phyloP scores from a whole-genome alignment of 2,113 vertebrate genomes.

The Lepus europaeus region DNA sequence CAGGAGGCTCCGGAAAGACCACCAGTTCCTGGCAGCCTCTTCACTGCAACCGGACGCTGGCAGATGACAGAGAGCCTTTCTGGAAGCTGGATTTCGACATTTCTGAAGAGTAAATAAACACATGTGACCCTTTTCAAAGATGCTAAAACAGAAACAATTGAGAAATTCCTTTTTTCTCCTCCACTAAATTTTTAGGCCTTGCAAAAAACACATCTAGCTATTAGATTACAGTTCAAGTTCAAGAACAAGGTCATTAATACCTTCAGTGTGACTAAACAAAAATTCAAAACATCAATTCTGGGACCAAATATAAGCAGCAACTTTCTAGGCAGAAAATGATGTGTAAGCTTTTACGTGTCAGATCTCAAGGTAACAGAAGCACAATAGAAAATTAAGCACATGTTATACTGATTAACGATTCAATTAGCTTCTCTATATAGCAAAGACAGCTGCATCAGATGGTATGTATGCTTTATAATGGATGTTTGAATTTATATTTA shows the following conservation, averaged over 20 bases:
- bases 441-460: slow-evolving; percentile 83
- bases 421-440: slow-evolving; percentile 79
- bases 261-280: not conserved
- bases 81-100: not conserved
- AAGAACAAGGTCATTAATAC: slow-evolving; percentile 13
- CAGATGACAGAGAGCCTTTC: not conserved
- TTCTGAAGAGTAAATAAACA: not conserved
- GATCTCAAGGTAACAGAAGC: slow-evolving; percentile 71
- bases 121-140: not conserved
- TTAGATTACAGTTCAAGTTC: slow-evolving; percentile 33
- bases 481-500: slow-evolving; percentile 81
- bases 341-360: slow-evolving; percentile 70
- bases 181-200: not conserved
- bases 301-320: slow-evolving; percentile 27
- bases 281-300: not conserved
- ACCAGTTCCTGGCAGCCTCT: not conserved
- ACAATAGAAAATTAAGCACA: slow-evolving; percentile 66
- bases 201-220: slow-evolving; percentile 15
- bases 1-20: not conserved
- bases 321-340: slow-evolving; percentile 71
- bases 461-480: slow-evolving; percentile 26
- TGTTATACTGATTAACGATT: slow-evolving; percentile 54
- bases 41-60: not conserved
- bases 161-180: not conserved
- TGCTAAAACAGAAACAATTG: slow-evolving; percentile 41